Evolutionary conservation across 2,113 vertebrate species (phyloP).

Genomic region (Tragelaphus imberbis): DNA sequence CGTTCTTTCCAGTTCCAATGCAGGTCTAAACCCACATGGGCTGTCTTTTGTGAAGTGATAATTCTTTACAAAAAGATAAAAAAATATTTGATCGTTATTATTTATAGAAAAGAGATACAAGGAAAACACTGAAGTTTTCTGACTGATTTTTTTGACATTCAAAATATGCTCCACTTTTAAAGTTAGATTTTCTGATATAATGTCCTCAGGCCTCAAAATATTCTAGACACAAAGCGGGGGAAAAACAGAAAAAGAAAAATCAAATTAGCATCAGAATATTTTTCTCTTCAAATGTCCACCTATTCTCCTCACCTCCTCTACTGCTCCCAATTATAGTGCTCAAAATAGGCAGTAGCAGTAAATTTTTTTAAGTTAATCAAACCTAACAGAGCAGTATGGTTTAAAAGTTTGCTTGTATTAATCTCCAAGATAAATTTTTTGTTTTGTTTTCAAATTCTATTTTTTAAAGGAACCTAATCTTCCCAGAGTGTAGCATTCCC

Average conservation of each 20-base stretch:
- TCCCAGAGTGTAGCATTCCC: not conserved
- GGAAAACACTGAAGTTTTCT: not conserved
- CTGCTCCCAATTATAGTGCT: not conserved
- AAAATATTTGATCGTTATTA: conserved; percentile 29
- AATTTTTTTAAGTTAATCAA: not conserved
- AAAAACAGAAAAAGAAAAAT: not conserved
- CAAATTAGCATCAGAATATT: conserved; percentile 25
- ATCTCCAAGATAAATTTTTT: not conserved
- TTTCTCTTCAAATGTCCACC: not conserved
- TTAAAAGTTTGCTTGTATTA: not conserved
- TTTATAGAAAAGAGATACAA: conserved; percentile 7
- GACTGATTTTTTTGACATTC: not conserved
- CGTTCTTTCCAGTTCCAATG: conserved; percentile 15
- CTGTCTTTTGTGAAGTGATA: conserved; percentile 38
- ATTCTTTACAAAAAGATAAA: conserved; percentile 15
- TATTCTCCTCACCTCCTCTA: not conserved
- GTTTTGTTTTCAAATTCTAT: not conserved
- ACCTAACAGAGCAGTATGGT: not conserved
- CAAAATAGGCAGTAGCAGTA: not conserved
- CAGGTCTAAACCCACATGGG: not conserved
- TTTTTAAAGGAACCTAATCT: not conserved
- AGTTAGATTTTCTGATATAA: conserved; percentile 26
- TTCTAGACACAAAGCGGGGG: not conserved
- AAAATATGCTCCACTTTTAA: not conserved
- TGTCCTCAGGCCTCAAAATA: conserved; percentile 6